Evolutionary conservation across 2,797 vertebrate species (phyloP).

Genomic region (Microhierax caerulescens): DNA sequence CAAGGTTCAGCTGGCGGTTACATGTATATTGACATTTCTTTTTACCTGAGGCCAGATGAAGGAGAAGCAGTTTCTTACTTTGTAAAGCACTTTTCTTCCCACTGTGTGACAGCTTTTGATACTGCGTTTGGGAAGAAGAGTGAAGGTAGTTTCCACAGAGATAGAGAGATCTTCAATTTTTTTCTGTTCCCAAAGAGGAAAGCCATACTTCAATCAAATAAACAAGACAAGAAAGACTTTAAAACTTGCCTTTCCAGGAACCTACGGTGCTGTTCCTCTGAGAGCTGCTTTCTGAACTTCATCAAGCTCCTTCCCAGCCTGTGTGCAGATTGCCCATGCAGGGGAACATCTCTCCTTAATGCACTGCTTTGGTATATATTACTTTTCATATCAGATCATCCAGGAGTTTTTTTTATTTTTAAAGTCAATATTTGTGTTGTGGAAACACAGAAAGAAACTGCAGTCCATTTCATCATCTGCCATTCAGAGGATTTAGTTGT

Average conservation of each 20-base stretch:
- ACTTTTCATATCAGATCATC: not conserved
- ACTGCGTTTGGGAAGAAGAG: not conserved
- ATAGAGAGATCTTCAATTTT: not conserved
- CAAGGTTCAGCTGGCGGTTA: constrained; percentile 27
- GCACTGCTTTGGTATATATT: not conserved
- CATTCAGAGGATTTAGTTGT: not conserved
- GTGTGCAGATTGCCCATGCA: not conserved
- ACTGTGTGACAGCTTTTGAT: not conserved
- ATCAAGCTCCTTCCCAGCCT: not conserved
- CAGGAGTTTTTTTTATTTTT: not conserved
- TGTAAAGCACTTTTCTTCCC: not conserved
- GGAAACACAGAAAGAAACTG: not conserved
- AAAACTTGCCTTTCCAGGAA: not conserved
- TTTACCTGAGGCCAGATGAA: constrained; percentile 24
- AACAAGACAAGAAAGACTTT: not conserved
- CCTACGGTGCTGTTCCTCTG: not conserved
- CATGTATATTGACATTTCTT: constrained; percentile 45
- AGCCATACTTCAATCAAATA: not conserved
- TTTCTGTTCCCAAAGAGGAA: not conserved
- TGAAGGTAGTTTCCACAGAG: constrained; percentile 2
- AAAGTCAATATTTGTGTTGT: not conserved
- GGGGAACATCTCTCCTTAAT: not conserved
- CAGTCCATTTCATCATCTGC: not conserved
- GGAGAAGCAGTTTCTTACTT: not conserved
- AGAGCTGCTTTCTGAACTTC: not conserved